phyloP scores from a whole-genome alignment of 2,888 invertebrate genomes.

The Keiferia lycopersicella region DNA sequence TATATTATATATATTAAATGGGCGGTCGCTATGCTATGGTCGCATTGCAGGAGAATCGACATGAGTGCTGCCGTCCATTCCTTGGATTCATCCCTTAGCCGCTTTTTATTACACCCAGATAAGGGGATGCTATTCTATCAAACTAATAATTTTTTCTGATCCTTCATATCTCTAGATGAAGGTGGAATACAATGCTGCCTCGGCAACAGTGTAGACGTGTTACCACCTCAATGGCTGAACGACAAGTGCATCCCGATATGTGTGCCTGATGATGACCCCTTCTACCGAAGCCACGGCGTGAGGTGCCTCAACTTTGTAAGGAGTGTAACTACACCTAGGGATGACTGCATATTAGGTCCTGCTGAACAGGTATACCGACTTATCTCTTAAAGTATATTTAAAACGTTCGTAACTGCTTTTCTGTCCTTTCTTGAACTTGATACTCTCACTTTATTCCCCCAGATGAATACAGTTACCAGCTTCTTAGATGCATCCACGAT shows the following conservation, averaged over 20 bases:
- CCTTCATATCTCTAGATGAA: slow-evolving; percentile 50
- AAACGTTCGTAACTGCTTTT: neutral
- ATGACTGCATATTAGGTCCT: slow-evolving; percentile 79
- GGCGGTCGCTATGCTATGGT: too few species aligned
- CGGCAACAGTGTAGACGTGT: slow-evolving; percentile 62
- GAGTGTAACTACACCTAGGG: slow-evolving; percentile 78
- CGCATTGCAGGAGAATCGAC: too few species aligned
- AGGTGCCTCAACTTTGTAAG: slow-evolving; percentile 83
- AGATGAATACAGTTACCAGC: slow-evolving; percentile 86
- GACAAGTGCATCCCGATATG: slow-evolving; percentile 83
- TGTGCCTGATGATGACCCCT: slow-evolving; percentile 78
- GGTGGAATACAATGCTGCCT: slow-evolving; percentile 80
- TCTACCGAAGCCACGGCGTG: slow-evolving; percentile 72
- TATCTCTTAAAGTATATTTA: neutral
- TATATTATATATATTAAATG: too few species aligned
- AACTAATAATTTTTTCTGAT: too few species aligned
- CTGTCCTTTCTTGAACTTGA: neutral
- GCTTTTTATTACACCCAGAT: too few species aligned
- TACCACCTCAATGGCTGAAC: slow-evolving; percentile 72
- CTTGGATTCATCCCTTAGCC: neutral
- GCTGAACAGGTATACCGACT: slow-evolving; percentile 77
- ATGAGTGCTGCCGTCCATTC: too few species aligned
- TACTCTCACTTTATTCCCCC: slow-evolving; percentile 29
- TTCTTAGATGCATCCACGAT: slow-evolving; percentile 78
- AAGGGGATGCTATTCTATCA: too few species aligned